These are phyloP conservation scores for Sipha flava DNA, from an alignment of 1,140 invertebrate species.

Conservation along the genomic window DNA sequence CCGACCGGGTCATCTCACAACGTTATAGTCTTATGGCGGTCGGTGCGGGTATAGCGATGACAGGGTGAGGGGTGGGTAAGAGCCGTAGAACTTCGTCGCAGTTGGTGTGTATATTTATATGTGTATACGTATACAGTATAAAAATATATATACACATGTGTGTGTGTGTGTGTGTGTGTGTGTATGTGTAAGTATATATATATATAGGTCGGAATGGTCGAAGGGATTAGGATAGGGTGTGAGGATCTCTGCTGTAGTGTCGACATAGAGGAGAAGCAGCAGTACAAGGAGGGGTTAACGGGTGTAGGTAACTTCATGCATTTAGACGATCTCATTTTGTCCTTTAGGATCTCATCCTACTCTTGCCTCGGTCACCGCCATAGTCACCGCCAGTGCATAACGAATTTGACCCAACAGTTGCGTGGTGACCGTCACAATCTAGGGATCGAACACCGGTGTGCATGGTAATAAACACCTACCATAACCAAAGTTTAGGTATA, in stretches of 20 bases:
- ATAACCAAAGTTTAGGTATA: no score
- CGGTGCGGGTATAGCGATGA: background rate
- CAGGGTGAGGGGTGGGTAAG: background rate
- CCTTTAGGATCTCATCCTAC: background rate
- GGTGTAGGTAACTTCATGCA: conserved; percentile 22
- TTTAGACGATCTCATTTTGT: conserved; percentile 31
- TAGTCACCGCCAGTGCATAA: background rate
- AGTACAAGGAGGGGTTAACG: background rate
- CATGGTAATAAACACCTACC: background rate
- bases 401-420: background rate
- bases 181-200: background rate
- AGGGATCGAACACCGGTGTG: background rate
- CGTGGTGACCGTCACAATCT: background rate
- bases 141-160: background rate
- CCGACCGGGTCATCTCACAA: background rate
- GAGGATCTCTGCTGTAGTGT: no score
- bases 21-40: no score
- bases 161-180: background rate
- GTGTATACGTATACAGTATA: background rate
- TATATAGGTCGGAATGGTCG: background rate
- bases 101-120: background rate
- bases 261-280: no score
- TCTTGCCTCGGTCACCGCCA: background rate
- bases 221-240: background rate
- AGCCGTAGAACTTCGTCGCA: background rate